Evolutionary conservation across 1,140 invertebrate genomes (phyloP), one percentile per base, ranked within the genome.

Genomic region (Spodoptera frugiperda): DNA sequence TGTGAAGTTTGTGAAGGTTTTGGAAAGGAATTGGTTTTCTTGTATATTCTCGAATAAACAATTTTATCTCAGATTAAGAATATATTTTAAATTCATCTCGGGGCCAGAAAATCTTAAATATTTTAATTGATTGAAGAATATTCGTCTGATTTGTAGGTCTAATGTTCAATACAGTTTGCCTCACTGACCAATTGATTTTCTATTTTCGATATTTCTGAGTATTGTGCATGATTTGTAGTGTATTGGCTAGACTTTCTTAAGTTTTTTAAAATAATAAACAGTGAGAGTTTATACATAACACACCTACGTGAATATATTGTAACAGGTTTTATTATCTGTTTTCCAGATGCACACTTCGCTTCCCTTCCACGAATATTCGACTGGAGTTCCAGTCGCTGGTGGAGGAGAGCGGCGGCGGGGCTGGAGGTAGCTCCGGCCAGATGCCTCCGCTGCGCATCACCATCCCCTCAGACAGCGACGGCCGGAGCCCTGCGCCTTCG

Each of bases 321-420:
- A 53, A 12, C 2, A 0, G 3, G n/a, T 30, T 73, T 14, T 15
- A 17, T 73, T 48, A 2, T 14, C 17, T 17, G 30, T 17, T 79
- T 96, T 96, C 30, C 95, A 99, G 98, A 90, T 99, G 98, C 94
- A 97, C 97, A 68, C 96, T 99, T 85, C 96, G 98, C 85, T 99
- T 99, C 95, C 98, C 99, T 55, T 99, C 98, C 92, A 99, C 98
- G 92, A 99, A 98, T 91, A 99, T 99, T 90, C 97, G 98, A 82
- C 96, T 99, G 78, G 96, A 97, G 89, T 99, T 99, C 94, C 97
- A 99, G 94, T 99, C 98, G 51, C 95, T 99, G 85, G 96, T 99
- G 76, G 98, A 98, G 87, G 94, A 88, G 86, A 91, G 85, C 77
- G 94, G 86, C 63, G 91, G 77, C 57, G 91, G 84, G 70, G 93